phyloP scores from a whole-genome alignment of 2,113 vertebrate genomes.

The Hiodon alosoides region DNA sequence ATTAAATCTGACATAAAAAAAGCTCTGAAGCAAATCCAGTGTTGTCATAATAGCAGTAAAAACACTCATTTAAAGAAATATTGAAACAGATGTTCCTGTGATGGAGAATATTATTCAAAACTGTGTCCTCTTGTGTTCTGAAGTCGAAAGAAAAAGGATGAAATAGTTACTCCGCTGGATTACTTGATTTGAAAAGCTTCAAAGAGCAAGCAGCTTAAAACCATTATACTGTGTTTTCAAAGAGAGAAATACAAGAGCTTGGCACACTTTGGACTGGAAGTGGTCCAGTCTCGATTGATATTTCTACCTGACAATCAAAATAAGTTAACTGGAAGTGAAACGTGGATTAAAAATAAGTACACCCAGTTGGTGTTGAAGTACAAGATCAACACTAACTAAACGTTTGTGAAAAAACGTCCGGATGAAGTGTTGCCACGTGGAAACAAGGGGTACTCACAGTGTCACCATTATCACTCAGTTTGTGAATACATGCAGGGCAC shows the following conservation, averaged over 20 bases:
- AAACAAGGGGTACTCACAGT: too few species aligned
- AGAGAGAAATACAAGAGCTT: neutral
- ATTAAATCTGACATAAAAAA: neutral
- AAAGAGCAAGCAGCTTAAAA: neutral
- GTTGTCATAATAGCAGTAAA: slow-evolving; percentile 6
- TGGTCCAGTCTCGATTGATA: neutral
- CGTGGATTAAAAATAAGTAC: too few species aligned
- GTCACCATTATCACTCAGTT: too few species aligned
- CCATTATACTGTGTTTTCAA: neutral
- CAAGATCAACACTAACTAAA: too few species aligned
- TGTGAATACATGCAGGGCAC: too few species aligned
- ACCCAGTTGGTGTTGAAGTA: too few species aligned
- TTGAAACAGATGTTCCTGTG: neutral
- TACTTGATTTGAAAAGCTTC: neutral
- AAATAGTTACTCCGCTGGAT: neutral
- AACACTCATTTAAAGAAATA: neutral
- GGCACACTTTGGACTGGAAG: neutral
- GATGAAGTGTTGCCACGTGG: too few species aligned
- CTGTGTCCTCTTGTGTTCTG: neutral
- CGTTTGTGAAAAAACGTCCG: too few species aligned
- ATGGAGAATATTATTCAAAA: slow-evolving; percentile 5
- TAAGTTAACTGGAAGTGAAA: too few species aligned
- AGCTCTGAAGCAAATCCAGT: neutral
- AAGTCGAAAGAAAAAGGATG: neutral
- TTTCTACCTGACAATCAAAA: neutral